These are phyloP conservation scores for Notospermus geniculatus DNA, from an alignment of 1,140 invertebrate genomes.

Conservation along the genomic window DNA sequence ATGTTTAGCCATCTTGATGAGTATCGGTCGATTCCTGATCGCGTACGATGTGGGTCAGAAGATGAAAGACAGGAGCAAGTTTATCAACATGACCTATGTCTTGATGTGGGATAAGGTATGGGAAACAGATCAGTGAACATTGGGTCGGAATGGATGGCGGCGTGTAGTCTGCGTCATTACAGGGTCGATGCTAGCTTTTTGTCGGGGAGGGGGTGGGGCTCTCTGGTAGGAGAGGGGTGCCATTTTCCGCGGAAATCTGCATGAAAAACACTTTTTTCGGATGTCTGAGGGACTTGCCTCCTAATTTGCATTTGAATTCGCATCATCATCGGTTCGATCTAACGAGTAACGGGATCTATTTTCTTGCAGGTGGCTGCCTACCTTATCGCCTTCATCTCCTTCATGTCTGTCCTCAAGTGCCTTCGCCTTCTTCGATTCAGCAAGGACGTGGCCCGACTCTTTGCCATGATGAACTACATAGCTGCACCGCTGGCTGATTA, in stretches of 20 bases:
- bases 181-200: no score
- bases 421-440: slow-evolving; percentile 56
- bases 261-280: no score
- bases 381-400: slow-evolving; percentile 50
- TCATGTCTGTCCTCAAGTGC: slow-evolving; percentile 54
- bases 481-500: slow-evolving; percentile 34
- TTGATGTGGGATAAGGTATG: not conserved
- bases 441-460: slow-evolving; percentile 34
- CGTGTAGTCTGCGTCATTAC: no score
- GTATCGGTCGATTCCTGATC: not conserved
- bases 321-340: no score
- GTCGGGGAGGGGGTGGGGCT: no score
- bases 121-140: no score
- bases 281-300: no score
- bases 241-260: no score
- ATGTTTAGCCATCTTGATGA: slow-evolving; percentile 2
- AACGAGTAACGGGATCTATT: no score
- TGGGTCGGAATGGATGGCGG: no score
- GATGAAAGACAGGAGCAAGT: slow-evolving; percentile 1
- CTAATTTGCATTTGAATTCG: no score
- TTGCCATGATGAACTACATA: slow-evolving; percentile 29
- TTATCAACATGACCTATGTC: slow-evolving; percentile 8
- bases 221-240: no score
- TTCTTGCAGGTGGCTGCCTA: slow-evolving; percentile 50
- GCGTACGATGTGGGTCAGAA: not conserved